Base-by-base conservation (phyloP, 2,888 invertebrate genomes). In the Apamea sordens region DNA sequence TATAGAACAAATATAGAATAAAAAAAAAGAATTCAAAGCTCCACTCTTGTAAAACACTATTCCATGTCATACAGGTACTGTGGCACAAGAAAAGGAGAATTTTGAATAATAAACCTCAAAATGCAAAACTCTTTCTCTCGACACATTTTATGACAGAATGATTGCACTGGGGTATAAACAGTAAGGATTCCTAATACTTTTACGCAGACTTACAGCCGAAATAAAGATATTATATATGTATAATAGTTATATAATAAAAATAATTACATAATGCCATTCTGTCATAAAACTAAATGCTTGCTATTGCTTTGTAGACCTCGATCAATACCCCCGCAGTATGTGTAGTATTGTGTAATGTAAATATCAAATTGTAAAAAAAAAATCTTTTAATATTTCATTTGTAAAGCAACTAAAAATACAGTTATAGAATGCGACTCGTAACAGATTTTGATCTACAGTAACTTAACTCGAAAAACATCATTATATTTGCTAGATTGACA, bases 271-370 rank as follows among this genome's bases (percentile, higher is more conserved):
- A 90, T 90, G 91, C 92, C 93, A 93, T 93, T 94, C 93, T 93
- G 94, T 90, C 94, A 94, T 92, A 94, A 94, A 94, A 94, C 90
- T 95, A 95, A 95, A 95, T 95, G 95, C 95, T 93, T 86, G 84
- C 89, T 90, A 92, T 91, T 91, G 90, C 89, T 91, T 87, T 83
- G 86, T 87, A 86, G 89, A 85, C 82, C 73, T 82, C 80, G 82
- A 82, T 76, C 82, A 77, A 74, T 80, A 84, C 84, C 78, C 81
- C 80, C 81, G 80, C 79, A 87, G 84, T 77, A 53, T 73, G 68
- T 83, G 77, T 77, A 84, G 76, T 88, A 84, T 81, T 84, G 88
- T 83, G 87, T 83, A 88, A 86, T 85, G 79, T 85, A 88, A 86
- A 85, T 91, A 92, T 91, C 89, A 92, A 90, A 91, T 89, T 86